A percentile compares a stretch with the other conserved stretches of the same genome.
Conservation (phyloP, 2,797 vertebrate genomes). For the Cryptoprocta ferox region DNA sequence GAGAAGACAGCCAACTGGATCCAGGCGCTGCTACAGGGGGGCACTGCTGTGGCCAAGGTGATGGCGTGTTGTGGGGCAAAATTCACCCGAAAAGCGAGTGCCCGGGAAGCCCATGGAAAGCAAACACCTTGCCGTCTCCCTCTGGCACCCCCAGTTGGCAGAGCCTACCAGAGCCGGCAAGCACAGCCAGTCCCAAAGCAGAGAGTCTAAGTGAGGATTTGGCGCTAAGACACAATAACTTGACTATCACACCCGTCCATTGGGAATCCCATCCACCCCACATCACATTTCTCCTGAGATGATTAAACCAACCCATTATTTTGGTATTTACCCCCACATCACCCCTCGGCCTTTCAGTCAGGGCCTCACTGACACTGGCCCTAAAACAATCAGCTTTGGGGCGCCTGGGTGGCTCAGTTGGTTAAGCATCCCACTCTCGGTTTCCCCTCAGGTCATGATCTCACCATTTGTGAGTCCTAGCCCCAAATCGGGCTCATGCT, state of each 20-base stretch:
- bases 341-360: background rate
- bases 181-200: background rate
- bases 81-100: background rate
- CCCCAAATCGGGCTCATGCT: no score
- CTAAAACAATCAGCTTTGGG: background rate
- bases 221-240: background rate
- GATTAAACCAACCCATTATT: background rate
- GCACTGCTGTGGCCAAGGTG: background rate
- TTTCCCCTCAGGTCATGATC: no score
- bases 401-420: no score
- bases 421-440: no score
- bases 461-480: no score
- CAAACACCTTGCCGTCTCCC: rapidly evolving
- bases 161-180: background rate
- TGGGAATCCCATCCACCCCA: background rate
- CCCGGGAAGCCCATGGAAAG: background rate
- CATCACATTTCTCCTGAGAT: background rate
- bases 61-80: background rate
- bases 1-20: background rate
- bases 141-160: background rate
- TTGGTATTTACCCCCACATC: background rate
- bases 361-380: background rate
- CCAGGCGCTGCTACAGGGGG: background rate
- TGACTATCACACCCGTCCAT: background rate
- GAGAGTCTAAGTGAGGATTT: background rate